Conservation (phyloP, 2,797 vertebrate genomes). For the Anguilla megastoma region DNA sequence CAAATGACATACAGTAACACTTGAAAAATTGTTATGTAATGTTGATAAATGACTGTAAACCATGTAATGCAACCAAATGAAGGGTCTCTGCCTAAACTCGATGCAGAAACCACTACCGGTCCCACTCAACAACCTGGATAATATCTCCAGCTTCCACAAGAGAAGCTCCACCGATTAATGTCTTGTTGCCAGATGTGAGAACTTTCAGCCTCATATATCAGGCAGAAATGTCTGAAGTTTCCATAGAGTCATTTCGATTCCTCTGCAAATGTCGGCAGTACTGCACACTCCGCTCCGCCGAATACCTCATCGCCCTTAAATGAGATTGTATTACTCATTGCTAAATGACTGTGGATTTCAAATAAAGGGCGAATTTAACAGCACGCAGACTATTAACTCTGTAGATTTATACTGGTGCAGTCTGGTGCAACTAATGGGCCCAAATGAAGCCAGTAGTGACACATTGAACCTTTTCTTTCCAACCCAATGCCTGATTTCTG, state of each 20-base stretch:
- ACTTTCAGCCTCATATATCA: conserved; percentile 19
- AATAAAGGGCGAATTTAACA: conserved; percentile 27
- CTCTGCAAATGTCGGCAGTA: conserved; percentile 18
- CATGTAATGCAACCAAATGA: neutral
- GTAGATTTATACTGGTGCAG: conserved; percentile 20
- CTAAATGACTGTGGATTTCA: conserved; percentile 22
- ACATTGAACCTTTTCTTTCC: neutral
- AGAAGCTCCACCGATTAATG: conserved; percentile 10
- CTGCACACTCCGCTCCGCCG: neutral
- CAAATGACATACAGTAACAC: neutral
- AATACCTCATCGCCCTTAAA: conserved; percentile 11
- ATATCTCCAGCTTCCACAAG: neutral
- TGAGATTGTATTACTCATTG: conserved; percentile 29
- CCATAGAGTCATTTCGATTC: conserved; percentile 23
- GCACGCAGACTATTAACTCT: conserved; percentile 27
- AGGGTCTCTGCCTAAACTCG: neutral
- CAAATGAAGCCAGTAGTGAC: conserved; percentile 22
- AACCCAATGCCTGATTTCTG: neutral
- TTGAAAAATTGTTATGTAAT: neutral
- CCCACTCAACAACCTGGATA: neutral
- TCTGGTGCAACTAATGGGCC: conserved; percentile 19
- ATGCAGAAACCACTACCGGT: neutral
- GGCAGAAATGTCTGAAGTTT: conserved; percentile 16
- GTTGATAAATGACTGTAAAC: too few relatives aligned
- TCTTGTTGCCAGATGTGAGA: conserved; percentile 13